Conservation (phyloP, 2,113 vertebrate species). For the Tiliqua scincoides region DNA sequence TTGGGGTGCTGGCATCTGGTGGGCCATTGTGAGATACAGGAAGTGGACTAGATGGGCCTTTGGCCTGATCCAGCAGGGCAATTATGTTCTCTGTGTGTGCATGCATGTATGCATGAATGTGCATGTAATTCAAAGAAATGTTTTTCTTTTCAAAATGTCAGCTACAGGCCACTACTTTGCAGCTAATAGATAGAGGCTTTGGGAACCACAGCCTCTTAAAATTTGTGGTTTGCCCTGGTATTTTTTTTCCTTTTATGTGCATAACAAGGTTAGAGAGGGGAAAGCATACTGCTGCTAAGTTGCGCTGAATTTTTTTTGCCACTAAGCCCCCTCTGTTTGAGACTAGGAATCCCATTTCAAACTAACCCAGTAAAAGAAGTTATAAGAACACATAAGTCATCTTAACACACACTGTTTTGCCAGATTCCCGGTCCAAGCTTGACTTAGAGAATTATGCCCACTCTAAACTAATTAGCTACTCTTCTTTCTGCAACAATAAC, state of each 20-base stretch:
- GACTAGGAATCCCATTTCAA: slow-evolving; percentile 4
- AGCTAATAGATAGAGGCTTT: background rate
- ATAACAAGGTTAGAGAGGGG: background rate
- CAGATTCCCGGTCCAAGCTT: no score
- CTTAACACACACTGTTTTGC: slow-evolving; percentile 10
- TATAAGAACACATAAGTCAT: background rate
- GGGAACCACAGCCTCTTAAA: slow-evolving; percentile 17
- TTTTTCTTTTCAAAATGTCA: background rate
- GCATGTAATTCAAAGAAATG: background rate
- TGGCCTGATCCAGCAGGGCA: no score
- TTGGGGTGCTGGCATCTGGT: no score
- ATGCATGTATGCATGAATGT: no score
- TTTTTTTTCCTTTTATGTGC: slow-evolving; percentile 30
- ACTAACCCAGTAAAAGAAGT: slow-evolving; percentile 25
- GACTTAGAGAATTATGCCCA: no score
- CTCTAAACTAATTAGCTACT: no score
- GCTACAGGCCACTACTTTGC: slow-evolving; percentile 4
- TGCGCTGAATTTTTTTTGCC: slow-evolving; percentile 9
- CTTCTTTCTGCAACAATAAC: no score
- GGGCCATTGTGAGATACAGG: no score
- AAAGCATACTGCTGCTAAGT: background rate
- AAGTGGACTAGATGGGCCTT: no score
- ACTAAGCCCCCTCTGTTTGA: slow-evolving; percentile 19
- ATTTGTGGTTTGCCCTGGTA: slow-evolving; percentile 21
- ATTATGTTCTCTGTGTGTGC: no score